Evolutionary conservation across 2,113 vertebrate genomes (phyloP).

Genomic region (Catharus minimus): DNA sequence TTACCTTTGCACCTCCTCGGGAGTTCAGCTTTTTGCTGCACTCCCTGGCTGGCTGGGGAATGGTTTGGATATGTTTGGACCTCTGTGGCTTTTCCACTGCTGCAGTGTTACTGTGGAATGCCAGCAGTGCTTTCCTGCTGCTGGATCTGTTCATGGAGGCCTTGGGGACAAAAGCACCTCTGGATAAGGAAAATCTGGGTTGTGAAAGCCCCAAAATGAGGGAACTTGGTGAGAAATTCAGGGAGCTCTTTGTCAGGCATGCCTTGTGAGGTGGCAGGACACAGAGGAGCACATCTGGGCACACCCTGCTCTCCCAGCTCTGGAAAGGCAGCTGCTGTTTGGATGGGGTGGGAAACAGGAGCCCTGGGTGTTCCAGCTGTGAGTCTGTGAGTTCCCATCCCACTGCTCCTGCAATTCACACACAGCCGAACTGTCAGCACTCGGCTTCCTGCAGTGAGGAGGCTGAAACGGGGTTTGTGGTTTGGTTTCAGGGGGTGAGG

Average conservation of each 20-base stretch:
- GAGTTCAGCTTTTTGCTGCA: neutral
- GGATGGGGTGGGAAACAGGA: neutral
- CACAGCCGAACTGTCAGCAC: neutral
- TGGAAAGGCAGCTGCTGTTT: neutral
- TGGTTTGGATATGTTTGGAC: rapidly evolving
- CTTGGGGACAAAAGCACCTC: neutral
- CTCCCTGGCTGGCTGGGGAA: neutral
- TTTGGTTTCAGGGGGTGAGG: neutral
- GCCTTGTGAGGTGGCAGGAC: neutral
- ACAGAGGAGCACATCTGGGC: neutral
- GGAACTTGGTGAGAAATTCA: neutral
- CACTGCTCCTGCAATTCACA: neutral
- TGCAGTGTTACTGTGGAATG: neutral
- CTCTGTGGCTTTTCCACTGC: rapidly evolving
- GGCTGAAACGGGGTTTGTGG: neutral
- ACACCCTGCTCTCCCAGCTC: neutral
- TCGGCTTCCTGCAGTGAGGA: neutral
- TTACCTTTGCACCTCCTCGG: neutral
- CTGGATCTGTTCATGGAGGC: neutral
- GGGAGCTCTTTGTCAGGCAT: neutral
- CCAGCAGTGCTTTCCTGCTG: rapidly evolving
- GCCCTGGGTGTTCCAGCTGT: neutral
- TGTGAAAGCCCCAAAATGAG: neutral
- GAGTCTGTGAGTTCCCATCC: slow-evolving; percentile 7
- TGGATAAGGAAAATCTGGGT: neutral